Evolutionary conservation across 2,113 vertebrate genomes (phyloP).

Genomic region (Bos javanicus): DNA sequence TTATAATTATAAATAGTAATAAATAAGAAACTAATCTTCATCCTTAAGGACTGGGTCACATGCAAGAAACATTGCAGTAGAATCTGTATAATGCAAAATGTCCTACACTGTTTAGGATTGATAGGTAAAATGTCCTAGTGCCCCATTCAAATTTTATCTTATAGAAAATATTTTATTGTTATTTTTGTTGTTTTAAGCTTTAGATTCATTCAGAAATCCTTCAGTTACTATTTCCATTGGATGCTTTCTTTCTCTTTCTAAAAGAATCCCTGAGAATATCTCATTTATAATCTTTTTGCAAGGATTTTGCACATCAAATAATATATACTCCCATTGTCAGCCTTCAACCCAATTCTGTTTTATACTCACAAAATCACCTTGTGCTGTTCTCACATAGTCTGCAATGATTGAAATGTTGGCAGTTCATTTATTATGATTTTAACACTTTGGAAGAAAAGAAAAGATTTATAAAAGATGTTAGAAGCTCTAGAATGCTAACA

Average conservation of each 20-base stretch:
- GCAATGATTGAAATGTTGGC: slow-evolving; percentile 47
- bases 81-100: neutral
- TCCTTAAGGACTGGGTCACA: neutral
- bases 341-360: neutral
- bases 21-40: neutral
- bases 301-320: neutral
- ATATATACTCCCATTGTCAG: neutral
- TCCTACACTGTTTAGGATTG: neutral
- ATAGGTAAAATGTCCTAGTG: neutral
- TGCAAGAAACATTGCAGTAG: neutral
- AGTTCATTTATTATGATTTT: slow-evolving; percentile 55
- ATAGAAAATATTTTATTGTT: neutral
- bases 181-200: neutral
- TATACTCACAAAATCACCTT: slow-evolving; percentile 17
- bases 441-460: slow-evolving; percentile 26
- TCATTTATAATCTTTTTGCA: slow-evolving; percentile 5
- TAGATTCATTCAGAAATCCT: neutral
- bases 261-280: neutral
- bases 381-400: neutral
- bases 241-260: neutral
- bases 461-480: slow-evolving; percentile 23
- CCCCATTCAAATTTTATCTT: neutral
- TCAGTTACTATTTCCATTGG: neutral
- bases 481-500: neutral
- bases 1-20: too few relatives aligned